Evolutionary conservation across 2,888 invertebrate species (phyloP), one percentile per base, ranked within the genome.

Genomic region (Athalia circularis): DNA sequence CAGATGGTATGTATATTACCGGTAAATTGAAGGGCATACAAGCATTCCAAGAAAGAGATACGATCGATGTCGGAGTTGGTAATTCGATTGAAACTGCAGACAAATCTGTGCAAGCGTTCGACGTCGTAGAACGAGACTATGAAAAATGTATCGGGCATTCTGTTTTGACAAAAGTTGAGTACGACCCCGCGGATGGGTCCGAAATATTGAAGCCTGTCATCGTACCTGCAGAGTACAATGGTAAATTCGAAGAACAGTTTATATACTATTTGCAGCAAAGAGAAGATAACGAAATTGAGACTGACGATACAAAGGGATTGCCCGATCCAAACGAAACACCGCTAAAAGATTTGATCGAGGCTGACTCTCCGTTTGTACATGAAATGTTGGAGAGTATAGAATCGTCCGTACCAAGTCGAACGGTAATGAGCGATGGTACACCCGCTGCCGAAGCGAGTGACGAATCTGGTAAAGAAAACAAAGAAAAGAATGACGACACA

Each of bases 81-180:
- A 54, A 43, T 15, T 43, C 45, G n/a, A 9, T 78, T 9, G 2
- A 15, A 8, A 78, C 64, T 5, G 74, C 72, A 0, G 83, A 87
- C 29, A 85, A 86, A 80, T 81, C 83, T 3, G 80, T 86, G 8
- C 90, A 90, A 72, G 86, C 81, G 3, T 82, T 86, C 50, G 85
- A 88, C 3, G 79, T 84, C 3, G 81, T 82, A 43, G 80, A 78
- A 3, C 82, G 79, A n/a, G 88, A 90, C 80, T 87, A 87, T 29
- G 90, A 90, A 29, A 86, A 86, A 43, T 85, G 83, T n/a, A 87
- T 90, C 50, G 86, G 87, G 6, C 84, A 88, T 79, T 86, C 88
- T 6, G 29, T 86, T 0, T 50, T 88, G 0, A 84, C 81, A 57
- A 87, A 83, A 76, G 77, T 85, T 8, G 83, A 85, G 50, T 80